Percentiles rank a stretch among this genome's conserved stretches.
phyloP scores from a whole-genome alignment of 2,888 invertebrate species.

The Nephrotoma appendiculata region DNA sequence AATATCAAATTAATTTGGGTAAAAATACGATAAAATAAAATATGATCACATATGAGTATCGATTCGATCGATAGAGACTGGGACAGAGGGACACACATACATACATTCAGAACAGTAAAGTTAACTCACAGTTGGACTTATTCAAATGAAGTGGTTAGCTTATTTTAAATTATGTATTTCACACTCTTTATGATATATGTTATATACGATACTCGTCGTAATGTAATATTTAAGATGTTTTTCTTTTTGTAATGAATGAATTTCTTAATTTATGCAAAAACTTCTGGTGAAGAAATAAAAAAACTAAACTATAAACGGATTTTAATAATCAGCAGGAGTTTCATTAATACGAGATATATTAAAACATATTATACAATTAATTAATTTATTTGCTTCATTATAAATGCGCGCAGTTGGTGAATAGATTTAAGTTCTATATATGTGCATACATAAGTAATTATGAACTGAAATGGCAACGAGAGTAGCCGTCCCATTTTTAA shows the following conservation, averaged over 20 bases:
- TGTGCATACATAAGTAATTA: no score
- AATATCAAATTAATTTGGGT: background rate
- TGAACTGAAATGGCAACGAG: no score
- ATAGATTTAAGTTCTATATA: background rate
- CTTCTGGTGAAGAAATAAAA: background rate
- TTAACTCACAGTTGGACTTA: background rate
- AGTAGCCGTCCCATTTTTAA: no score
- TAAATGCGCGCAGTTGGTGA: background rate
- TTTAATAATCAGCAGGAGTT: background rate
- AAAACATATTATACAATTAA: background rate
- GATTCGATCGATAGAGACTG: background rate
- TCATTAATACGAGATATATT: background rate
- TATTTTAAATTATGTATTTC: background rate
- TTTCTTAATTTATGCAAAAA: background rate
- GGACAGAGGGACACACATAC: background rate
- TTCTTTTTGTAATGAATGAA: background rate
- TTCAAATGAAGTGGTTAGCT: background rate
- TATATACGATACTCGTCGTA: background rate
- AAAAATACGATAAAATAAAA: background rate
- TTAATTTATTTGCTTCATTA: background rate
- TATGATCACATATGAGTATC: background rate
- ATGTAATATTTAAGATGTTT: background rate
- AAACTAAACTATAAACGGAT: background rate
- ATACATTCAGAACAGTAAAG: background rate
- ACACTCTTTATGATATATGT: background rate